Base-by-base conservation (phyloP, 2,888 invertebrate species). In the Ceriagrion tenellum region DNA sequence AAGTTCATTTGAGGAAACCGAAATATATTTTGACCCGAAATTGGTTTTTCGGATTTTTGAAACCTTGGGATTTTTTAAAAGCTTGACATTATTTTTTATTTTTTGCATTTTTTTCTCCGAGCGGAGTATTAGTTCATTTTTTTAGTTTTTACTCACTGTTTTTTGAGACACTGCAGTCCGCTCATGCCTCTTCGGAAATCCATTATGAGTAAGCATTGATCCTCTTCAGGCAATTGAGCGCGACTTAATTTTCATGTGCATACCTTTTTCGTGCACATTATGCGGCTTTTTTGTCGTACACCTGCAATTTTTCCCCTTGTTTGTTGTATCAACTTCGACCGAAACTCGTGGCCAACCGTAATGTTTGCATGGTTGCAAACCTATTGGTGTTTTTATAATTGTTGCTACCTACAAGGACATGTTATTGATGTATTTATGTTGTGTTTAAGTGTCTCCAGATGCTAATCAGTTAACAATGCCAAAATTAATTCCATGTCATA, bases 311-410 rank as follows among this genome's bases (percentile, higher is more conserved):
- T 4, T 81, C 35, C 4, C 16, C 13, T 18, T 81, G 16, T 81
- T 13, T 23, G 10, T 69, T 81, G 35, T 35, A 35, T 16, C 16
- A 35, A 69, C n/a, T 69, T n/a, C n/a, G n/a, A 69, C n/a, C 26
- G 16, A 89, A 55, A 89, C 47, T 89, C 55, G 89, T 89, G 89
- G 55, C 55, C 89, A 89, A n/a, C 55, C 47, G n/a, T n/a, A 26
- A 89, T 89, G 26, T 89, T 89, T 89, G 89, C 89, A 89, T 89
- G 89, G 47, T 89, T 89, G 55, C n/a, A 89, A 89, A 89, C 26
- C 40, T 26, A 89, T 89, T 89, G 89, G 47, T 89, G 89, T 89
- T 89, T 26, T 89, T 26, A 55, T 89, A 40, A n/a, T 89, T 89
- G 89, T 89, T 89, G 89, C 89, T 55, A 55, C 55, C 47, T 35